Percentiles rank a stretch among this genome's conserved stretches.
Conservation (phyloP, 64 coral and sea anemone genomes). For the Porites australiensis region DNA sequence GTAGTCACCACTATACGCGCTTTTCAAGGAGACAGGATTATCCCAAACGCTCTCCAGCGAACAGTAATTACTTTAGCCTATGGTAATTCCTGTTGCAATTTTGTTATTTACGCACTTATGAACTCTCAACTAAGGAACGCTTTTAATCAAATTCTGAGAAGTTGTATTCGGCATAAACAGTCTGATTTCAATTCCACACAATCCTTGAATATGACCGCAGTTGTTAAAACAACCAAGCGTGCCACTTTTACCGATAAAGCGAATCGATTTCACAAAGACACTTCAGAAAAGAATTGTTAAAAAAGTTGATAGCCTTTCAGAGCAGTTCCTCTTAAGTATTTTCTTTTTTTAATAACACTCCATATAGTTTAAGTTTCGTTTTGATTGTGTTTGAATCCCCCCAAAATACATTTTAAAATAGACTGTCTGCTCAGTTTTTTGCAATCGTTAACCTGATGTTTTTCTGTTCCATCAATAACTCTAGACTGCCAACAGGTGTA, state of each 20-base stretch:
- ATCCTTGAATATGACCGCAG: neutral
- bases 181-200: neutral
- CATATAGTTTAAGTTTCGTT: too few species aligned
- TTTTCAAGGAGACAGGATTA: constrained; percentile 30
- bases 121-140: constrained; percentile 77
- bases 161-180: neutral
- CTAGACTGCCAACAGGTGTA: too few species aligned
- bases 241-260: neutral
- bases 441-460: too few species aligned
- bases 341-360: neutral
- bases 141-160: constrained; percentile 52
- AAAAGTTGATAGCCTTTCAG: neutral
- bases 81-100: constrained; percentile 86
- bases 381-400: too few species aligned
- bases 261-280: neutral
- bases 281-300: neutral
- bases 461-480: too few species aligned
- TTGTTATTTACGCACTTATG: constrained; percentile 92
- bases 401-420: too few species aligned
- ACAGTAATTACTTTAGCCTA: constrained; percentile 73
- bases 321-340: neutral
- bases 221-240: neutral
- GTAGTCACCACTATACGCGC: constrained; percentile 76
- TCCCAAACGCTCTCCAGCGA: constrained; percentile 55
- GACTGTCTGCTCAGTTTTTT: too few species aligned